These are phyloP conservation scores for Ormyrus pomaceus DNA, from an alignment of 2,888 invertebrate genomes.

Conservation along the genomic window DNA sequence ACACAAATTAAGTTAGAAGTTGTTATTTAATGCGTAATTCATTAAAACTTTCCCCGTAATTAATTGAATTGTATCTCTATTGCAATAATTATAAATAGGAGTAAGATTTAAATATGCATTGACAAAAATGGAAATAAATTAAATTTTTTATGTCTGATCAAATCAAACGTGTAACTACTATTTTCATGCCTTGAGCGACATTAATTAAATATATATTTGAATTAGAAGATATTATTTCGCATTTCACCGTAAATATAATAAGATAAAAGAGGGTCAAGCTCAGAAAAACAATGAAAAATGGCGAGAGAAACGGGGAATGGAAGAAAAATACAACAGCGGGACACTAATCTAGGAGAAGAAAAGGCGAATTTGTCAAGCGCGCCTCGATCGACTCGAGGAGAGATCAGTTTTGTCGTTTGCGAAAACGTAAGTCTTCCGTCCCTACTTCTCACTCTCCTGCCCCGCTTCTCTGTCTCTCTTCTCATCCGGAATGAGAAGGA, in stretches of 20 bases:
- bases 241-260: slow-evolving; percentile 19
- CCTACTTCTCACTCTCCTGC: slow-evolving; percentile 26
- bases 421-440: slow-evolving; percentile 52
- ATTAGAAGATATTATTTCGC: no score
- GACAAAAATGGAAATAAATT: no score
- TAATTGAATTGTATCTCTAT: no score
- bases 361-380: slow-evolving; percentile 52
- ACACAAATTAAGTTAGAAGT: no score
- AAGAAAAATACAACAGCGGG: slow-evolving; percentile 34
- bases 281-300: slow-evolving; percentile 12
- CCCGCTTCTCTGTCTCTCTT: slow-evolving; percentile 7
- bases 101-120: no score
- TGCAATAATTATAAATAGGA: no score
- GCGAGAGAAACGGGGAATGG: background rate
- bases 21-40: no score
- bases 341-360: slow-evolving; percentile 49
- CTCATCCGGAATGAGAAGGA: slow-evolving; percentile 6
- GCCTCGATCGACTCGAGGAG: slow-evolving; percentile 44
- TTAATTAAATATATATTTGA: no score
- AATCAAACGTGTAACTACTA: no score
- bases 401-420: slow-evolving; percentile 53
- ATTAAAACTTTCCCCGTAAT: no score
- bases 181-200: no score
- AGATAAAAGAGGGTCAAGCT: slow-evolving; percentile 6
- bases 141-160: no score